Evolutionary conservation across 1,140 invertebrate species (phyloP), one percentile per base, ranked within the genome.

Genomic region (Drosophila biarmipes): DNA sequence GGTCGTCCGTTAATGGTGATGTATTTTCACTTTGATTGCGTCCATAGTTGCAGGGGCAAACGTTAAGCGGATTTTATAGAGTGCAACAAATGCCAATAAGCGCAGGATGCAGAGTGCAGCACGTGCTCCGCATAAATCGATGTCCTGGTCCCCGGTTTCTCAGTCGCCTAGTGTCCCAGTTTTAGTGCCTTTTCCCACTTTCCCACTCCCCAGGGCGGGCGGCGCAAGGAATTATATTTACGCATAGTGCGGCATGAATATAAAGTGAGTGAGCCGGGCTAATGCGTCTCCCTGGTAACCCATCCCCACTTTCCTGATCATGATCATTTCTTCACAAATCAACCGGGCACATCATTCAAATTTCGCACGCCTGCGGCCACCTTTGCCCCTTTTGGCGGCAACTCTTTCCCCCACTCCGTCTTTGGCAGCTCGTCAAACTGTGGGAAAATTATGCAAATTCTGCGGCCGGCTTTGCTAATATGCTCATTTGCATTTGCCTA

Each of bases 51-150:
- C 55, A 64, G 34, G 29, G 75, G 71, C 38, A 76, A 58, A 68
- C 75, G 78, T 82, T 87, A 87, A 87, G 82, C 79, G 82, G 82
- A 87, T 87, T 87, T 89, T 72, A 82, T 82, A 82, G 86, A 89
- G 82, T 87, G 82, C 82, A 87, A 87, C 82, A 87, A 87, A 87
- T 89, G 84, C 82, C 82, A 89, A 82, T 78, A 79, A 78, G 66
- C 51, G 62, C 53, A 54, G 49, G 42, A 38, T 37, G 46, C 35
- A 38, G 59, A 51, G 37, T 17, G 12, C 19, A 48, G 82, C 74
- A 87, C 82, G 82, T 87, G 82, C 78, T 21, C 24, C 46, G 84
- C 78, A 87, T 82, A 78, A 82, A 79, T 89, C 75, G 82, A 76
- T 76, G 73, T 55, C 51, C 29, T 56, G 35, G 24, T 27, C 4